Base-by-base conservation (phyloP, 2,797 vertebrate genomes). In the Ficedula albicollis region DNA sequence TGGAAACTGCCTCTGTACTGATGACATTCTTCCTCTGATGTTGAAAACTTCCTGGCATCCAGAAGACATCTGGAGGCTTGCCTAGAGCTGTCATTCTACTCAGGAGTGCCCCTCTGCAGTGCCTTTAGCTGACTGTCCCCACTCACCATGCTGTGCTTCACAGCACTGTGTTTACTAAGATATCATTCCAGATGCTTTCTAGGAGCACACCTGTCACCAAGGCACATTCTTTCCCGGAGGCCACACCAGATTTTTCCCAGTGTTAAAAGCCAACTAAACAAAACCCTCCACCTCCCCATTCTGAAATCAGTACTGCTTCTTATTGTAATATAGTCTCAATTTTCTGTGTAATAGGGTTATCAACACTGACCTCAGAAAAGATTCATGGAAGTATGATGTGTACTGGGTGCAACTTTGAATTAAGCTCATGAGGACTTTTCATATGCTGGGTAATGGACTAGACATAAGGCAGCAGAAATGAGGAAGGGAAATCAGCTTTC, bases 211-310 rank as follows among this genome's bases (percentile, higher is more conserved):
- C 11, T 51, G 9, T 2, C 38, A 75, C 32, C 39, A 87, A 73
- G 7, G 10, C 29, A 36, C 22, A 38, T 56, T 88, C 46, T 48
- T 36, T 54, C 11, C 15, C 22, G 5, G 5, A 75, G 20, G 54
- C 5, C 51, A 51, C 13, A 49, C 9, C 20, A 60, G 18, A 66
- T 20, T 7, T 54, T 69, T 11, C 20, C 16, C 48, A 68, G 1
- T 32, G 32, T 39, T 39, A 36, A 55, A 84, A 79, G 12, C 1
- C 9, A 51, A 6, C 1, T 22, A 30, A 81, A 8, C 9, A 54
- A 51, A 29, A 5, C 0, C 0, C 0, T 3, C 4, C 5, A 34
- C 4, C 3, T 43, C 46, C 30, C 5, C 11, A 66, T 44, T 22
- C 34, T 62, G 32, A 77, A 74, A 49, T 55, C 32, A 79, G 2